A percentile compares a stretch with the other conserved stretches of the same genome.
Evolutionary conservation across 2,888 invertebrate genomes (phyloP).

Genomic region (Phania funesta): DNA sequence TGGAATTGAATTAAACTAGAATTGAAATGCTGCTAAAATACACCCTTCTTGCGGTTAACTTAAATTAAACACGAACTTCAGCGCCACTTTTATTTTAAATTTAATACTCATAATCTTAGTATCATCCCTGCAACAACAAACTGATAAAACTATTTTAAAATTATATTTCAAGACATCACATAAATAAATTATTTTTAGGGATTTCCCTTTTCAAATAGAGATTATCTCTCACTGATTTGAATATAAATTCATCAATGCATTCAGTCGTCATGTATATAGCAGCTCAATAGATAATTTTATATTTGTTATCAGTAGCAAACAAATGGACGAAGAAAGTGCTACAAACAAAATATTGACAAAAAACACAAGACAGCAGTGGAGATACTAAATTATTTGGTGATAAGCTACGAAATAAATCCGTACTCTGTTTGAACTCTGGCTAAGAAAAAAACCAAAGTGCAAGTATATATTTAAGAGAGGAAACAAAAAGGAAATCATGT

Average conservation of each 20-base stretch:
- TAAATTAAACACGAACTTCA: no score
- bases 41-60: no score
- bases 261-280: background rate
- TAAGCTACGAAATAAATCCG: background rate
- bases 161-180: background rate
- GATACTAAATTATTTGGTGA: background rate
- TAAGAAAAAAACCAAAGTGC: background rate
- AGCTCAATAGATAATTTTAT: slow-evolving; percentile 3
- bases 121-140: background rate
- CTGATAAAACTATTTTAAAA: background rate
- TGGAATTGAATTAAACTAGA: no score
- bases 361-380: background rate
- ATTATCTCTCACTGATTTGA: background rate
- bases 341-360: slow-evolving; percentile 13
- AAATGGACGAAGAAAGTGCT: slow-evolving; percentile 27
- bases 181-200: background rate
- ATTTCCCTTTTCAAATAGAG: background rate
- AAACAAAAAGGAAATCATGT: background rate
- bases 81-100: background rate
- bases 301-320: slow-evolving; percentile 33
- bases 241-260: background rate
- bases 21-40: no score
- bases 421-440: background rate
- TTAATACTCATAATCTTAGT: background rate
- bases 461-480: background rate